Base-by-base conservation (phyloP, 2,888 invertebrate species). In the Morinoia aosen region DNA sequence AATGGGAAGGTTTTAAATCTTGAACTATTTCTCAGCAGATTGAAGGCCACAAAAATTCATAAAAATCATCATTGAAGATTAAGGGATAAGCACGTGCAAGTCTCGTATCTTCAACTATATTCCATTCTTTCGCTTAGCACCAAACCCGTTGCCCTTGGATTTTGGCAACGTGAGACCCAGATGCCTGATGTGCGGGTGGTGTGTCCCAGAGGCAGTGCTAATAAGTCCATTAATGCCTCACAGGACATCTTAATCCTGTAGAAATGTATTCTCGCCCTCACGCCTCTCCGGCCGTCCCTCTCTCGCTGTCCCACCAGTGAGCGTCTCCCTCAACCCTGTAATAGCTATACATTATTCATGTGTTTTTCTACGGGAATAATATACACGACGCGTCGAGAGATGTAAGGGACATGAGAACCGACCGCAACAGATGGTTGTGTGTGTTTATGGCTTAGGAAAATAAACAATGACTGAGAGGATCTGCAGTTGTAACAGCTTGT, bases 231-330 rank as follows among this genome's bases (percentile, higher is more conserved):
- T 76, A 76, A 8, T 76, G 76, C 76, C 76, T 76, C 76, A 76
- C 76, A 76, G 76, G 76, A 76, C 76, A 76, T 76, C 76, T 76
- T 76, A 76, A 76, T 76, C 76, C 76, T 76, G 76, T 76, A 76
- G 76, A 76, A 76, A 76, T 76, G 76, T 76, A 33, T 76, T 33
- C 76, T 76, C 76, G 33, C 76, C 76, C 76, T 76, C 76, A 76
- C 76, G 19, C 76, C 33, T 33, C 76, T 76, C 76, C 25, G 64
- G 64, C 64, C 64, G 11, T 64, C 64, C 76, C 76, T 8, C 25
- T 76, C 76, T 19, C 61, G 61, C 61, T 61, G 19, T 19, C 61
- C 76, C 76, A 33, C 76, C 76, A 76, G 25, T 76, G 76, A 33
- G 76, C 76, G 19, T 76, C 76, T 76, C 76, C 76, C 76, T 76